Conservation (phyloP, 2,888 invertebrate genomes). For the Unio delphinus region DNA sequence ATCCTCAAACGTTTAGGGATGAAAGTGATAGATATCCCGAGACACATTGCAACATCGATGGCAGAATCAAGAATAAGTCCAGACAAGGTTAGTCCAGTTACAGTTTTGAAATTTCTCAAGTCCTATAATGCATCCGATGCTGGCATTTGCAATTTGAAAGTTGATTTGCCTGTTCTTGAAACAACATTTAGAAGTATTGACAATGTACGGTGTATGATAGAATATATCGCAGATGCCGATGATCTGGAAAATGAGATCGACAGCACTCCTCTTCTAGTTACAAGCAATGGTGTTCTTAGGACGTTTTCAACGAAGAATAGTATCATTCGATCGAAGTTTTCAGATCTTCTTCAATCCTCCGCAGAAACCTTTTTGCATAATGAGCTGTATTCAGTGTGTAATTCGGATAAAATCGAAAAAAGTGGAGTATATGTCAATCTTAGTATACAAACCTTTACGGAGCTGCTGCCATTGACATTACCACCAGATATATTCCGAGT, state of each 20-base stretch:
- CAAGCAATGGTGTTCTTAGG: constrained; percentile 14
- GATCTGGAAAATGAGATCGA: constrained; percentile 11
- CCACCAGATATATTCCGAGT: too few relatives aligned
- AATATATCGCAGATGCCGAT: constrained; percentile 14
- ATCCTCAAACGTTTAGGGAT: constrained; percentile 23
- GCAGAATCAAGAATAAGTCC: constrained; percentile 5
- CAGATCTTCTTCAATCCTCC: constrained; percentile 16
- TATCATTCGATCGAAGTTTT: constrained; percentile 15
- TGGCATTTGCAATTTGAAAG: not conserved
- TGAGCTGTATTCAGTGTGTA: not conserved
- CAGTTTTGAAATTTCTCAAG: constrained; percentile 12
- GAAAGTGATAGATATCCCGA: constrained; percentile 20
- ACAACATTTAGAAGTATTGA: constrained; percentile 12
- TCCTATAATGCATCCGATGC: not conserved
- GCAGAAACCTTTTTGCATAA: constrained; percentile 6
- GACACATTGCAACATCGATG: constrained; percentile 12
- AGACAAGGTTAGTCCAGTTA: constrained; percentile 1
- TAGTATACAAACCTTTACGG: constrained; percentile 3
- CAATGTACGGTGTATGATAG: constrained; percentile 6
- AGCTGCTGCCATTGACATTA: not conserved
- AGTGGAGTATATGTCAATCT: constrained; percentile 1
- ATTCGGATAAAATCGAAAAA: not conserved
- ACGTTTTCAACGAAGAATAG: constrained; percentile 4
- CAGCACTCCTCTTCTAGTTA: constrained; percentile 32
- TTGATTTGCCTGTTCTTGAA: constrained; percentile 1